Percentiles rank a stretch among this genome's conserved stretches.
These are phyloP conservation scores for Sturnira hondurensis DNA, from an alignment of 2,113 vertebrate species.

Conservation along the genomic window DNA sequence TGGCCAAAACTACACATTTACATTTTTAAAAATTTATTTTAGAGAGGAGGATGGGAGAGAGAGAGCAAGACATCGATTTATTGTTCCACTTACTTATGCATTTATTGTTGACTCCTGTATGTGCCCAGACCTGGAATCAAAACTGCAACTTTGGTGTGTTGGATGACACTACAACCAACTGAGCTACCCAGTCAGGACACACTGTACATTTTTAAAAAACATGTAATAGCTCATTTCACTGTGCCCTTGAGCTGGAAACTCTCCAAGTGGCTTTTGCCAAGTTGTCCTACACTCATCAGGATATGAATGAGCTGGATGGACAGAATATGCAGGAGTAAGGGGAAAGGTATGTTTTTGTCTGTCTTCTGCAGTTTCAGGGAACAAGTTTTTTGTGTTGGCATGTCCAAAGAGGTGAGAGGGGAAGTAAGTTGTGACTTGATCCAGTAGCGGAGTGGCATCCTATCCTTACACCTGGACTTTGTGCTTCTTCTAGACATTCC, in stretches of 20 bases:
- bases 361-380: neutral
- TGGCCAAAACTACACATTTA: neutral
- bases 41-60: too few species aligned
- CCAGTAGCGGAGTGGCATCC: too few species aligned
- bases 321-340: accelerated
- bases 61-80: too few species aligned
- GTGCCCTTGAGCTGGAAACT: neutral
- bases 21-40: too few species aligned
- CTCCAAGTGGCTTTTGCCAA: neutral
- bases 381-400: too few species aligned
- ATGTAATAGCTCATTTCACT: neutral
- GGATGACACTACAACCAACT: too few species aligned
- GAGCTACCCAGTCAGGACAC: too few species aligned
- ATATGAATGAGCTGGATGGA: neutral
- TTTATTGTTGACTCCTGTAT: too few species aligned
- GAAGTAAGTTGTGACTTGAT: neutral
- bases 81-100: too few species aligned
- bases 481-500: neutral
- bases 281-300: accelerated
- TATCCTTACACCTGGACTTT: too few species aligned
- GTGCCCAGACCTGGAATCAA: too few species aligned
- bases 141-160: too few species aligned
- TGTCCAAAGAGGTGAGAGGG: neutral
- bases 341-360: neutral
- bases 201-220: neutral